These are phyloP conservation scores for Cyphomyrus plagiostoma DNA, from an alignment of 2,113 vertebrate genomes.

Conservation along the genomic window DNA sequence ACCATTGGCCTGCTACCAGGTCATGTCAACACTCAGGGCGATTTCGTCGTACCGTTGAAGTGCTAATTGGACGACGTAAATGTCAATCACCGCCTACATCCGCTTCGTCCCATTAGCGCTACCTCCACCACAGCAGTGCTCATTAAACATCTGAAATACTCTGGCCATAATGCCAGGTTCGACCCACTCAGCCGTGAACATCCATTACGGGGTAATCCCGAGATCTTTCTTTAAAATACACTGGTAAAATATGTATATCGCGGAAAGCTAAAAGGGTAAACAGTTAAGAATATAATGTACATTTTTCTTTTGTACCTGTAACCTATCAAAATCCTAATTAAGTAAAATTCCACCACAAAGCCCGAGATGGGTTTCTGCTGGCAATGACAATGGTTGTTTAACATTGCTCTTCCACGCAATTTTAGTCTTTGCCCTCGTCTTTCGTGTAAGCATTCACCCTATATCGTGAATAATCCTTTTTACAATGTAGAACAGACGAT, in stretches of 20 bases:
- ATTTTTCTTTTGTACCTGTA: neutral
- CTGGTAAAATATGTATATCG: neutral
- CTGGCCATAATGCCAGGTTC: neutral
- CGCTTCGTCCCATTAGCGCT: neutral
- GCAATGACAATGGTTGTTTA: neutral
- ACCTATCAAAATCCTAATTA: neutral
- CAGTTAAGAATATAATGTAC: neutral
- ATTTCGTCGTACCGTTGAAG: constrained; percentile 28
- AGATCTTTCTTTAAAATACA: neutral
- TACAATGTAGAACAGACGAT: neutral
- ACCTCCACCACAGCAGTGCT: neutral
- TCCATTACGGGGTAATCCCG: neutral
- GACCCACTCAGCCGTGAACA: neutral
- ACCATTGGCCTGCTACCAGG: neutral
- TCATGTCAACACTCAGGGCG: constrained; percentile 31
- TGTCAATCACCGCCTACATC: constrained; percentile 34
- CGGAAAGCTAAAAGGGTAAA: neutral
- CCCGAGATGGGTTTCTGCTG: neutral
- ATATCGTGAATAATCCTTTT: neutral
- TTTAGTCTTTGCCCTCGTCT: neutral
- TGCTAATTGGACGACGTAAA: constrained; percentile 39
- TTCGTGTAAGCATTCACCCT: neutral
- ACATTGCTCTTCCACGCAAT: neutral
- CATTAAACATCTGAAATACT: neutral
- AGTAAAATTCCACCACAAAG: neutral